Conservation (phyloP, 2,797 vertebrate species). For the Characodon lateralis region DNA sequence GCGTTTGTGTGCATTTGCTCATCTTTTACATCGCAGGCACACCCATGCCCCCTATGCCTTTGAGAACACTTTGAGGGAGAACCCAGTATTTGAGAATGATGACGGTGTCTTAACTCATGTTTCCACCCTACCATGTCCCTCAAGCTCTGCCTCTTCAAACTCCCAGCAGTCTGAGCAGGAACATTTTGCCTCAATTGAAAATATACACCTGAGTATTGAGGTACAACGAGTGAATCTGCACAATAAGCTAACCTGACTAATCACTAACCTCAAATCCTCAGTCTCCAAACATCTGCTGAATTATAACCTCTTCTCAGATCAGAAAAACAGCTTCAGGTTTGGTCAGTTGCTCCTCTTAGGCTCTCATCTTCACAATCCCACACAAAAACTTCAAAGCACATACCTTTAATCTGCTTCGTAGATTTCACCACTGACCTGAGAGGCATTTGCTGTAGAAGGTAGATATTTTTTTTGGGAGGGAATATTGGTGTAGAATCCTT, state of each 20-base stretch:
- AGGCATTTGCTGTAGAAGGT: slow-evolving; percentile 35
- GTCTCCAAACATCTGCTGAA: neutral
- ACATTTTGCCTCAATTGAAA: slow-evolving; percentile 78
- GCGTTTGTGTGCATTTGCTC: slow-evolving; percentile 24
- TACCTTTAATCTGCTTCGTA: slow-evolving; percentile 13
- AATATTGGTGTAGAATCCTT: slow-evolving; percentile 17
- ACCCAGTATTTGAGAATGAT: slow-evolving; percentile 85
- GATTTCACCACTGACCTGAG: slow-evolving; percentile 21
- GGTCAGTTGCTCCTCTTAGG: neutral
- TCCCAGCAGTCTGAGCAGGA: slow-evolving; percentile 76
- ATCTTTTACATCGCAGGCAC: slow-evolving; percentile 80
- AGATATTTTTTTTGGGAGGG: slow-evolving; percentile 28
- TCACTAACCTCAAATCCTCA: slow-evolving; percentile 47
- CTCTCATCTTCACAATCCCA: slow-evolving; percentile 18
- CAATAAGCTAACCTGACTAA: slow-evolving; percentile 42
- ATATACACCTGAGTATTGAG: slow-evolving; percentile 80
- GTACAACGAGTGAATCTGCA: slow-evolving; percentile 73
- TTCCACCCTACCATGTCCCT: slow-evolving; percentile 77
- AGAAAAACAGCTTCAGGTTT: neutral
- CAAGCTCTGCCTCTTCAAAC: slow-evolving; percentile 77
- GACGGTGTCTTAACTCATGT: slow-evolving; percentile 79
- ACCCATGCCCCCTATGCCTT: slow-evolving; percentile 79
- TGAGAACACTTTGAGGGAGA: slow-evolving; percentile 83
- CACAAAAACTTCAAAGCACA: slow-evolving; percentile 6
- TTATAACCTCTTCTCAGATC: neutral